A percentile compares a stretch with the other conserved stretches of the same genome.
Conservation (phyloP, 2,797 vertebrate species). For the Helostoma temminkii region DNA sequence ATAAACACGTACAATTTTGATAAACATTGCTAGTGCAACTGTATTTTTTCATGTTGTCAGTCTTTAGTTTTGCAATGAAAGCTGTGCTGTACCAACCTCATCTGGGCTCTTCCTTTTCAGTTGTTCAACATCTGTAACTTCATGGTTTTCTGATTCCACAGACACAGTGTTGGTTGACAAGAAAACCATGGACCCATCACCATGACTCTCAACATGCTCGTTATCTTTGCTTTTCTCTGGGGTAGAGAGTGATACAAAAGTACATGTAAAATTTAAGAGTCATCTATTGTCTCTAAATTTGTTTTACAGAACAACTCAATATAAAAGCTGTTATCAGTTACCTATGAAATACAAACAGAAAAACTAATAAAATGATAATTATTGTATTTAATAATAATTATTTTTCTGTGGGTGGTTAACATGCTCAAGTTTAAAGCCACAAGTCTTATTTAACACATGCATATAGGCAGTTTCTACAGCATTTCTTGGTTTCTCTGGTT, state of each 20-base stretch:
- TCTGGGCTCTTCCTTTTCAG: conserved; percentile 78
- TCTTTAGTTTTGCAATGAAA: neutral
- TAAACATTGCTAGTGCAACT: neutral
- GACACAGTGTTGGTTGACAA: conserved; percentile 72
- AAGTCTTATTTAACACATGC: neutral
- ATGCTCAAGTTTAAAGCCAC: neutral
- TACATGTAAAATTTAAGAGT: neutral
- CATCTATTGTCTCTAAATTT: no score
- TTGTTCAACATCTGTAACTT: conserved; percentile 80
- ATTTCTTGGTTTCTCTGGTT: neutral
- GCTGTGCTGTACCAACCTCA: conserved; percentile 83
- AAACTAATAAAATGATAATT: no score
- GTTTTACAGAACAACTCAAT: neutral
- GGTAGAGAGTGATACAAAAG: conserved; percentile 1
- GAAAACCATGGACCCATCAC: conserved; percentile 81
- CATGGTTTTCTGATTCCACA: conserved; percentile 84
- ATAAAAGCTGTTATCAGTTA: no score
- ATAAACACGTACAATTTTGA: no score
- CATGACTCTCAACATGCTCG: conserved; percentile 83
- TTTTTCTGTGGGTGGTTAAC: no score
- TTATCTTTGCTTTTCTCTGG: conserved; percentile 86
- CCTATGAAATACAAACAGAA: no score
- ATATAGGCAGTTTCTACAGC: neutral
- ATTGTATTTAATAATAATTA: no score
- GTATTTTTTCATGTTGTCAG: neutral